These are phyloP conservation scores for Drosophila helvetica DNA, from an alignment of 2,888 invertebrate species.

Conservation along the genomic window DNA sequence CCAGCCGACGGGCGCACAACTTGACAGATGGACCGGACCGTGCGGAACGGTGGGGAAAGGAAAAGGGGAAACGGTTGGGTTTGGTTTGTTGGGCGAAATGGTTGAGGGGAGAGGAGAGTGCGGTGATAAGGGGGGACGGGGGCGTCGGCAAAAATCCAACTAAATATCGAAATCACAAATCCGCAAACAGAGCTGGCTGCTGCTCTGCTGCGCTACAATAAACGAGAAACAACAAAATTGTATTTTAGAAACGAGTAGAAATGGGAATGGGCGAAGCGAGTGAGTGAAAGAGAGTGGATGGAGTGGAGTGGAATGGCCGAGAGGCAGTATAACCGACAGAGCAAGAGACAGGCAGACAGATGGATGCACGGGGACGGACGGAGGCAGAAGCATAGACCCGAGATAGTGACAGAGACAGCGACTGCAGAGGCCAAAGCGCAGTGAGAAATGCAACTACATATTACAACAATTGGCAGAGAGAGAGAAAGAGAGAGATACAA, in stretches of 20 bases:
- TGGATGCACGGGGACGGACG: neutral
- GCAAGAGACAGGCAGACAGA: conserved; percentile 15
- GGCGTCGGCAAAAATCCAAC: conserved; percentile 55
- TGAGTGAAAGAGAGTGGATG: conserved; percentile 7
- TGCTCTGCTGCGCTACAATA: conserved; percentile 42
- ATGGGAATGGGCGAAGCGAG: conserved; percentile 17
- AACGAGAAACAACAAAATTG: conserved; percentile 55
- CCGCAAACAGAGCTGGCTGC: conserved; percentile 47
- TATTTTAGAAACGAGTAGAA: conserved; percentile 60
- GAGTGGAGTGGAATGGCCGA: conserved; percentile 39
- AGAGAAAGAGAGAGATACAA: neutral
- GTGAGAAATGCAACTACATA: conserved; percentile 7
- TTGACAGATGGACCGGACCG: conserved; percentile 43
- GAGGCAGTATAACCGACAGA: conserved; percentile 27
- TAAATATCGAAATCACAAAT: conserved; percentile 76
- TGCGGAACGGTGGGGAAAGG: conserved; percentile 17
- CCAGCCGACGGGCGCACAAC: conserved; percentile 50
- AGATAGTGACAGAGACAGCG: conserved; percentile 27
- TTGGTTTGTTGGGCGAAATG: neutral
- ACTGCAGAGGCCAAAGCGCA: conserved; percentile 21
- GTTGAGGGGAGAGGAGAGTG: neutral
- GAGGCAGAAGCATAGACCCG: conserved; percentile 16
- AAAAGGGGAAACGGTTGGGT: conserved; percentile 8
- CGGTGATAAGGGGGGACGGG: conserved; percentile 6
- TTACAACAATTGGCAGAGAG: conserved; percentile 24